These are phyloP conservation scores for Noctua janthe DNA, from an alignment of 2,888 invertebrate genomes.

Conservation along the genomic window DNA sequence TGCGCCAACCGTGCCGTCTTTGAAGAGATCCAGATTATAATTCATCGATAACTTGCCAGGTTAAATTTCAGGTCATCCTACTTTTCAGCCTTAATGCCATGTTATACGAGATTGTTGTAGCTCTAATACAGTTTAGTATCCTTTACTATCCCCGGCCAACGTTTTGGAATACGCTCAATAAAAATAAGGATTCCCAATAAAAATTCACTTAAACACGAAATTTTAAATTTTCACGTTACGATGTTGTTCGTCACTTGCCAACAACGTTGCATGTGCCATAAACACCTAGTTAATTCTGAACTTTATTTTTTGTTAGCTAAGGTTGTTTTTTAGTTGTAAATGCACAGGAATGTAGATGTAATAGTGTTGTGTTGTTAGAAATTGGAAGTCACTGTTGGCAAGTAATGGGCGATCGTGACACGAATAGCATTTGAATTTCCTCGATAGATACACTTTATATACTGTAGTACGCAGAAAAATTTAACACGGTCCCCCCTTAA, in stretches of 20 bases:
- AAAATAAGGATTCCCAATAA: constrained; percentile 87
- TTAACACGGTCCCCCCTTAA: constrained; percentile 80
- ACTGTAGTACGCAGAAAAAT: constrained; percentile 77
- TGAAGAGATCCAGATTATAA: too few species aligned
- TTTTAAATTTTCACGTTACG: constrained; percentile 89
- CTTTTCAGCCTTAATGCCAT: background rate
- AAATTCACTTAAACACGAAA: constrained; percentile 90
- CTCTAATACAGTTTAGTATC: constrained; percentile 44
- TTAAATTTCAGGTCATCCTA: background rate
- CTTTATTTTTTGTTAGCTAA: constrained; percentile 45
- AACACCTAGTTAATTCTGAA: constrained; percentile 31
- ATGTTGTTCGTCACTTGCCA: constrained; percentile 62
- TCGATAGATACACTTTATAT: constrained; percentile 79
- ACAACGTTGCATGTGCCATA: constrained; percentile 65
- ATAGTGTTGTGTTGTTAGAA: constrained; percentile 78
- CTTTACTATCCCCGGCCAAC: constrained; percentile 38
- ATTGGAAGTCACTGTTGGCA: constrained; percentile 90
- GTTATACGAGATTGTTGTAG: constrained; percentile 6
- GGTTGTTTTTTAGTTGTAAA: constrained; percentile 61
- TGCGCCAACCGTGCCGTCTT: too few species aligned
- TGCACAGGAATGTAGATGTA: constrained; percentile 68
- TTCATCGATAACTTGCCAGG: background rate
- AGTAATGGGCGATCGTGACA: constrained; percentile 89
- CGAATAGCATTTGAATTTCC: constrained; percentile 85
- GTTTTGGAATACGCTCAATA: constrained; percentile 73